These are phyloP conservation scores for Orbicella faveolata DNA, from an alignment of 64 coral and sea anemone species.

Conservation along the genomic window DNA sequence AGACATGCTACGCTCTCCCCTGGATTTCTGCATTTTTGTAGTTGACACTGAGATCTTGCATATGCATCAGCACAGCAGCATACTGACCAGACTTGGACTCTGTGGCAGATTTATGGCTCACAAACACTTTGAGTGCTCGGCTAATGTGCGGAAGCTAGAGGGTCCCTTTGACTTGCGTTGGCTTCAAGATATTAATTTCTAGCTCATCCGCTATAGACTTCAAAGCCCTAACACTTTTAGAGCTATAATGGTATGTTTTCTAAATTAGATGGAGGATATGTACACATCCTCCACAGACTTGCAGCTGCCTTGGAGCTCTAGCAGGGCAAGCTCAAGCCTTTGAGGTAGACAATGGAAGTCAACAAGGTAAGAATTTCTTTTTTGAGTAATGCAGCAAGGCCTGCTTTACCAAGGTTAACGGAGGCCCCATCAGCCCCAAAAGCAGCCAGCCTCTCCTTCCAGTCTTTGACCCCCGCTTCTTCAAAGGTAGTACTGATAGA, in stretches of 20 bases:
- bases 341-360: not conserved
- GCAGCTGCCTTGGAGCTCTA: not conserved
- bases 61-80: not conserved
- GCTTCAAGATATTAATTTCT: not conserved
- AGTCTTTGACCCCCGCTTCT: no score
- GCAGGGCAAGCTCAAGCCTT: not conserved
- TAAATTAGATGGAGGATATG: slow-evolving; percentile 2
- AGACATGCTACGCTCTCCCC: not conserved
- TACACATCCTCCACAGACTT: not conserved
- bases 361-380: no score
- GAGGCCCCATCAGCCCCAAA: no score
- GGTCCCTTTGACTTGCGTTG: slow-evolving; percentile 20
- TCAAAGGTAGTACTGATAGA: not conserved
- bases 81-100: slow-evolving; percentile 10
- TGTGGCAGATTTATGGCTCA: not conserved
- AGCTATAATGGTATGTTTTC: slow-evolving; percentile 12
- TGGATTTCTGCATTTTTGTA: slow-evolving; percentile 5
- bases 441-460: no score
- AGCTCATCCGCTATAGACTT: slow-evolving; percentile 11
- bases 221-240: not conserved
- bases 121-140: not conserved
- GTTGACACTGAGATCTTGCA: slow-evolving; percentile 15
- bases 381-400: no score
- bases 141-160: no score
- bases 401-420: no score